Percentiles rank a stretch among this genome's conserved stretches.
These are phyloP conservation scores for Cristatella mucedo DNA, from an alignment of 2,888 invertebrate genomes.

Conservation along the genomic window DNA sequence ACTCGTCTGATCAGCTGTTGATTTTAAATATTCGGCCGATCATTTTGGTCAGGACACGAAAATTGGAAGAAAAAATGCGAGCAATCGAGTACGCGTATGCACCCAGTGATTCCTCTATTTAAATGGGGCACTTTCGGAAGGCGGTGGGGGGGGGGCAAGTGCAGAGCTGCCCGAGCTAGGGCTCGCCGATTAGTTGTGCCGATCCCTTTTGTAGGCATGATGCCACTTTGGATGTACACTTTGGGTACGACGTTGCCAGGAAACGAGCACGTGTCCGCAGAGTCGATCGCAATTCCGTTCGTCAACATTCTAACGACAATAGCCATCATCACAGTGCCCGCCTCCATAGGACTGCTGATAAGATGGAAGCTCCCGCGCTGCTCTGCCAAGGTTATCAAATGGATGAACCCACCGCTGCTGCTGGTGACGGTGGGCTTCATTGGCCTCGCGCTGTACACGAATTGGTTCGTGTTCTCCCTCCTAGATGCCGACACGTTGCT, in stretches of 20 bases:
- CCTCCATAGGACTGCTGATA: conserved; percentile 40
- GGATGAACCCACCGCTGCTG: conserved; percentile 51
- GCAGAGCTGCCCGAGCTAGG: too few species aligned
- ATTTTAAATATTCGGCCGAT: too few species aligned
- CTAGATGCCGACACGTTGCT: conserved; percentile 46
- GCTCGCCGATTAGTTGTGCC: too few species aligned
- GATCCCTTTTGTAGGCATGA: conserved; percentile 58
- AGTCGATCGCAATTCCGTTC: conserved; percentile 56
- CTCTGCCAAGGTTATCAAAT: conserved; percentile 23
- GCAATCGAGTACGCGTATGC: too few species aligned
- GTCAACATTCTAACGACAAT: conserved; percentile 57
- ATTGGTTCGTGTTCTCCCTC: conserved; percentile 68
- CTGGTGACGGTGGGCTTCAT: conserved; percentile 65
- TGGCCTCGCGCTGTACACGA: conserved; percentile 70
- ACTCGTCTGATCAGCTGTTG: too few species aligned
- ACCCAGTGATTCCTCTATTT: too few species aligned
- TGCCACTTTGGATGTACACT: conserved; percentile 79
- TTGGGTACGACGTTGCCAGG: conserved; percentile 44
- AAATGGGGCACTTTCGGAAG: too few species aligned
- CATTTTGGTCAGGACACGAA: too few species aligned
- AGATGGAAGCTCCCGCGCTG: conserved; percentile 43
- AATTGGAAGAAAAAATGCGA: too few species aligned
- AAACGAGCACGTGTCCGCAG: background rate
- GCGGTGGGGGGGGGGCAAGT: too few species aligned
- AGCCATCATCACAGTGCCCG: conserved; percentile 57